These are phyloP conservation scores for Grammomys surdaster DNA, from an alignment of 2,113 vertebrate species.

Conservation along the genomic window DNA sequence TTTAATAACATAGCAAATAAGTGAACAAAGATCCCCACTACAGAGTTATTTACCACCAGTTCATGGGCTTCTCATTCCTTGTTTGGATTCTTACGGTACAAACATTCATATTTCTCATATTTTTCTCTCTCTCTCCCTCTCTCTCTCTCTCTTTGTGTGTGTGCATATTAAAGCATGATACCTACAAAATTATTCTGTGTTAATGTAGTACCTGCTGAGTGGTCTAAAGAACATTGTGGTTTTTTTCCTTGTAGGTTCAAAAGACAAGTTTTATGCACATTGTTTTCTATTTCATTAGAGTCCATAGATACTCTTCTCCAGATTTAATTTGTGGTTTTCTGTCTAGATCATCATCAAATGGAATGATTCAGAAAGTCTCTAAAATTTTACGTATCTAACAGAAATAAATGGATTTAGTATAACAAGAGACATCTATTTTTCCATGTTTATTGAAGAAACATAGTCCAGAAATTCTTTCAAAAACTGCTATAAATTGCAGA, in stretches of 20 bases:
- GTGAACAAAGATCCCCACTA: not conserved
- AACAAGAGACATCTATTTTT: no score
- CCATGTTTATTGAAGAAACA: not conserved
- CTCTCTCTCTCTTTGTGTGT: not conserved
- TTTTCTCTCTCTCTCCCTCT: not conserved
- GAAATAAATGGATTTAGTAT: not conserved
- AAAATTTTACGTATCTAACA: not conserved
- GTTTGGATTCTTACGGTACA: not conserved
- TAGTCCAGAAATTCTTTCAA: not conserved
- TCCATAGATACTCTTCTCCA: not conserved
- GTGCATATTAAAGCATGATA: not conserved
- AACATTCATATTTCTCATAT: not conserved
- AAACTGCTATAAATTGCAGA: not conserved
- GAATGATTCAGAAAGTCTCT: not conserved
- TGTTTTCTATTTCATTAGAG: not conserved
- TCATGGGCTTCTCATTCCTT: not conserved
- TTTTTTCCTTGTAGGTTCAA: not conserved
- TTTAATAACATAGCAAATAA: not conserved
- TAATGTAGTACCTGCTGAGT: not conserved
- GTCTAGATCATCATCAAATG: not conserved
- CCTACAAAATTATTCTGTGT: not conserved
- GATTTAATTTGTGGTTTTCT: not conserved
- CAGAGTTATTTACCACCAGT: not conserved
- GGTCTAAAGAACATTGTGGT: not conserved
- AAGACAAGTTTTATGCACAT: not conserved